Evolutionary conservation across 2,113 vertebrate genomes (phyloP).

Genomic region (Dasyornis broadbenti): DNA sequence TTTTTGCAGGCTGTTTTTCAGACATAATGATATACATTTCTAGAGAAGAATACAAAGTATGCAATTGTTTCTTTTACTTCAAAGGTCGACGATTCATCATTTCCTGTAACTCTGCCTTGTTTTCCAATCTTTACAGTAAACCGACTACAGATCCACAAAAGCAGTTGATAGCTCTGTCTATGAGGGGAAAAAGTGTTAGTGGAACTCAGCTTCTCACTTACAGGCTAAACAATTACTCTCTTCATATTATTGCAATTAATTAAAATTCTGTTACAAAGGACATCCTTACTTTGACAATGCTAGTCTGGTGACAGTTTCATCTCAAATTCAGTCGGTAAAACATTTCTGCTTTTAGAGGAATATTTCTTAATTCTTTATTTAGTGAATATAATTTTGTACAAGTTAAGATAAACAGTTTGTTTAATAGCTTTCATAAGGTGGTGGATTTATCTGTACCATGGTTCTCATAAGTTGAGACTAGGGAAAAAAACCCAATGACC

Average conservation of each 20-base stretch:
- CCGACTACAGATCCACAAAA: background rate
- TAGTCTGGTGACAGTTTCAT: background rate
- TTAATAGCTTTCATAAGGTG: background rate
- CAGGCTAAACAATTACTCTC: background rate
- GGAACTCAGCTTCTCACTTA: background rate
- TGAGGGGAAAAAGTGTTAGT: background rate
- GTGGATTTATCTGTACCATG: background rate
- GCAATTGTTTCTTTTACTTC: background rate
- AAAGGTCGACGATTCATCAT: background rate
- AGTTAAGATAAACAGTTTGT: background rate
- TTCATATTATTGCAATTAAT: background rate
- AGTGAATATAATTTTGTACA: background rate
- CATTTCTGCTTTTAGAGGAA: background rate
- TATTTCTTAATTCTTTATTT: background rate
- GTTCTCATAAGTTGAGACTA: background rate
- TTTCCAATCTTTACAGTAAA: background rate
- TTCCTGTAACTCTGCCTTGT: background rate
- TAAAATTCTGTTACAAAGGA: background rate
- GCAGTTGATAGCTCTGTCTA: background rate
- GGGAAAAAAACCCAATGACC: background rate
- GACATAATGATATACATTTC: background rate
- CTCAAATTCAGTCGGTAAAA: background rate
- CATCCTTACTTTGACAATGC: background rate
- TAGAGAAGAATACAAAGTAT: background rate
- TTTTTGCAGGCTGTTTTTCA: background rate